Conservation (phyloP, 2,888 invertebrate genomes). For the Panorpa germanica region DNA sequence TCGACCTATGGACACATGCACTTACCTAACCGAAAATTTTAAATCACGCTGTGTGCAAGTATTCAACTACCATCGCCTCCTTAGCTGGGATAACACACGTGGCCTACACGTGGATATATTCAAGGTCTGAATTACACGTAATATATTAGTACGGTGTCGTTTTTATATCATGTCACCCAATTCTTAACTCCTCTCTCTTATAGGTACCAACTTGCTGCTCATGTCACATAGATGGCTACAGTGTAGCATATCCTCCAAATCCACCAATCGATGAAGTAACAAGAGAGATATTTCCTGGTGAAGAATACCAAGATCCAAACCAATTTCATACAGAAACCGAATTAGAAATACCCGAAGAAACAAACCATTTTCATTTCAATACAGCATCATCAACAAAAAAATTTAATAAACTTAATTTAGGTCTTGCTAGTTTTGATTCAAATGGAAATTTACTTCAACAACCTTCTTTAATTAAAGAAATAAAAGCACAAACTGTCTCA, state of each 20-base stretch:
- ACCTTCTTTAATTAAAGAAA: no score
- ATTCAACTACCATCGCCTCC: constrained; percentile 61
- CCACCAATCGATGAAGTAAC: constrained; percentile 28
- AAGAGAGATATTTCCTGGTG: constrained; percentile 35
- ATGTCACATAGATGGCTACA: constrained; percentile 61
- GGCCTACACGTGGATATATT: constrained; percentile 72
- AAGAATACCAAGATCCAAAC: no score
- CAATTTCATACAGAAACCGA: no score
- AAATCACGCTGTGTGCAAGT: constrained; percentile 68
- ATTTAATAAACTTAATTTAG: no score
- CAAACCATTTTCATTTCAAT: no score
- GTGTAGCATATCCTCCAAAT: constrained; percentile 45
- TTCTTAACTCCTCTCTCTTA: constrained; percentile 12
- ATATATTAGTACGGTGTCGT: not conserved
- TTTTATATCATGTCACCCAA: constrained; percentile 3
- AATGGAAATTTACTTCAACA: no score
- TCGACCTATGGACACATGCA: constrained; percentile 53
- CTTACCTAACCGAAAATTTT: constrained; percentile 59
- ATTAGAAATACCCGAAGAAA: no score
- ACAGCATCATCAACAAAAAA: no score
- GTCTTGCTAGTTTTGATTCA: no score
- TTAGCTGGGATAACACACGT: constrained; percentile 64
- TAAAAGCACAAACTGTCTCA: no score
- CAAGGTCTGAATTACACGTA: constrained; percentile 33
- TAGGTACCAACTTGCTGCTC: constrained; percentile 65